phyloP scores from a whole-genome alignment of 37 sponge, comb jelly and placozoan species.

The Amphimedon queenslandica region DNA sequence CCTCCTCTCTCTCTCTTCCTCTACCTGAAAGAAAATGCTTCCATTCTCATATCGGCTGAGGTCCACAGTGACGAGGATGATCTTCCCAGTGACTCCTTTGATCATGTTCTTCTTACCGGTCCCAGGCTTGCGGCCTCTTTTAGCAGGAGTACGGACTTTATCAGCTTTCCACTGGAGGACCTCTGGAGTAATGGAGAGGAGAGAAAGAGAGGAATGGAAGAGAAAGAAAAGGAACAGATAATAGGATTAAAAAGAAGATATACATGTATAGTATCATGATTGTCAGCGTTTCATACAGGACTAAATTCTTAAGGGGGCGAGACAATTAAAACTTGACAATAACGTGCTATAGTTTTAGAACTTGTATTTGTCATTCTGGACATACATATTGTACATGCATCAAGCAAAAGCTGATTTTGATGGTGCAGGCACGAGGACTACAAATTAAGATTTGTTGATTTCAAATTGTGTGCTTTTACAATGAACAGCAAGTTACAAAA shows the following conservation, averaged over 20 bases:
- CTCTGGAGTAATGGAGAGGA: constrained; percentile 17
- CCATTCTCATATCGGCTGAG: constrained; percentile 24
- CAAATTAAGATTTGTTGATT: too few relatives aligned
- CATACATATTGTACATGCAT: too few relatives aligned
- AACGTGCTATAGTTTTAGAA: too few relatives aligned
- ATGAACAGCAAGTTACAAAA: too few relatives aligned
- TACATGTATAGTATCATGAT: neutral
- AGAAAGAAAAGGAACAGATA: neutral
- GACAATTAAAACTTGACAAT: too few relatives aligned
- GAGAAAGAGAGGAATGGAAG: neutral
- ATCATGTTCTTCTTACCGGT: constrained; percentile 68
- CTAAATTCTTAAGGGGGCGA: too few relatives aligned
- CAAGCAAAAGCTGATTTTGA: too few relatives aligned
- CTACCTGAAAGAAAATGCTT: constrained; percentile 50
- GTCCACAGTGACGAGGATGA: constrained; percentile 44
- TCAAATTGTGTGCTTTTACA: too few relatives aligned
- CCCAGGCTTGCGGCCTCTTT: constrained; percentile 69
- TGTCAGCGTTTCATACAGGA: too few relatives aligned
- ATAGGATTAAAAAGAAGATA: neutral
- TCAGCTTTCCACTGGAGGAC: constrained; percentile 51
- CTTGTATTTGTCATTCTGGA: too few relatives aligned
- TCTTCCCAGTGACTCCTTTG: constrained; percentile 53
- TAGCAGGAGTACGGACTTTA: constrained; percentile 52
- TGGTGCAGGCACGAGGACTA: too few relatives aligned
- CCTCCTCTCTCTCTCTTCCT: neutral